Conservation (phyloP, 2,113 vertebrate species). For the Lipotes vexillifer region DNA sequence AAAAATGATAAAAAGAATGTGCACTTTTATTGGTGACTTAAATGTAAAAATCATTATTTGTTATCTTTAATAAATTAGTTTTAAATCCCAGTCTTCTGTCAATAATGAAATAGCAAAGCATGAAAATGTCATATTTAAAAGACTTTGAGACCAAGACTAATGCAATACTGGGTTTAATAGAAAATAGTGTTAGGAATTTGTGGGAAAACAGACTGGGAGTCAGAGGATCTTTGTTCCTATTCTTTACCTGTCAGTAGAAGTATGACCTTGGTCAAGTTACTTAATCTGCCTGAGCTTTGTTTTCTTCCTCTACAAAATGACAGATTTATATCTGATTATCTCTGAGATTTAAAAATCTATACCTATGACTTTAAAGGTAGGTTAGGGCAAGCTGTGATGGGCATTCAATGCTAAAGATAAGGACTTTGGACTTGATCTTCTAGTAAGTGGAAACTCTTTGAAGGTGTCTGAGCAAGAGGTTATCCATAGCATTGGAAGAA, state of each 20-base stretch:
- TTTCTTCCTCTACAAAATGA: slow-evolving; percentile 26
- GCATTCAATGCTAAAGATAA: not conserved
- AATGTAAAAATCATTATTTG: not conserved
- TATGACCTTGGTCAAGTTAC: not conserved
- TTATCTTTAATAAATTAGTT: not conserved
- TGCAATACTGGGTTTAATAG: not conserved
- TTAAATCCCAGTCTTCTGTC: not conserved
- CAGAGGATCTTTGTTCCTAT: not conserved
- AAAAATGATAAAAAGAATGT: not conserved
- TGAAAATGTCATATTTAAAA: not conserved
- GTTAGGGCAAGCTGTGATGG: not conserved
- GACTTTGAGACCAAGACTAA: not conserved
- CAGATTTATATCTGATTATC: not conserved
- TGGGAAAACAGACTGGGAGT: accelerated
- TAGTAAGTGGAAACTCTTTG: not conserved
- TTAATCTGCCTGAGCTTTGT: slow-evolving; percentile 4
- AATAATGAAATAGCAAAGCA: not conserved
- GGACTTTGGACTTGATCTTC: not conserved
- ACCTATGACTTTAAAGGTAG: not conserved
- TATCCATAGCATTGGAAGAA: not conserved
- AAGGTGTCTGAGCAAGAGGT: not conserved
- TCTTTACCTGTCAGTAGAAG: not conserved
- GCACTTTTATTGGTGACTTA: not conserved
- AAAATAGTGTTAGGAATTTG: not conserved
- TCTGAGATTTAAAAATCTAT: slow-evolving; percentile 21